These are phyloP conservation scores for Drosophila obscura DNA, from an alignment of 1,140 invertebrate species.

Conservation along the genomic window DNA sequence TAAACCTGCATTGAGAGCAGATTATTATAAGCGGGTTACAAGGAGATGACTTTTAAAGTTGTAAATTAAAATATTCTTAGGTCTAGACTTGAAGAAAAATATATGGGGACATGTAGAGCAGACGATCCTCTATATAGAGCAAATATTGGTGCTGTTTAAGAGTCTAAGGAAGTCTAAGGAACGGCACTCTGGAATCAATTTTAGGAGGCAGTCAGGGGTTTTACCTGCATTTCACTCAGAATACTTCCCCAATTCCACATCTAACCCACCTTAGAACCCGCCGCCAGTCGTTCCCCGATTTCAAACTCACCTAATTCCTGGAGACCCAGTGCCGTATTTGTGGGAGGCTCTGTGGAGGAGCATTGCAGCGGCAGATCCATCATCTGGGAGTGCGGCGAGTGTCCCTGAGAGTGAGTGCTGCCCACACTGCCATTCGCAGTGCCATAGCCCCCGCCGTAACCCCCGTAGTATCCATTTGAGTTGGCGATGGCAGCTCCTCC, in stretches of 20 bases:
- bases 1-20: conserved; percentile 77
- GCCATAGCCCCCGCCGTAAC: conserved; percentile 75
- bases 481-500: conserved; percentile 18
- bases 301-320: conserved; percentile 77
- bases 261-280: too few species aligned
- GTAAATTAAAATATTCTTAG: too few species aligned
- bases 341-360: conserved; percentile 80
- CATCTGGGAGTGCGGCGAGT: conserved; percentile 79
- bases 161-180: too few species aligned
- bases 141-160: too few species aligned
- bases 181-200: too few species aligned
- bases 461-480: conserved; percentile 76
- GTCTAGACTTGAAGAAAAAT: background rate
- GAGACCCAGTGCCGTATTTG: conserved; percentile 80
- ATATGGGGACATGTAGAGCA: too few species aligned
- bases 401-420: conserved; percentile 78
- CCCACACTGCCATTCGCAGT: conserved; percentile 79
- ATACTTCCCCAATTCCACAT: too few species aligned
- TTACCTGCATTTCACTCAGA: too few species aligned
- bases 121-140: too few species aligned
- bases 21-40: background rate
- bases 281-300: too few species aligned
- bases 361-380: conserved; percentile 83
- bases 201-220: too few species aligned
- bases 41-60: background rate